A percentile compares a stretch with the other conserved stretches of the same genome.
Evolutionary conservation across 2,113 vertebrate genomes (phyloP).

Genomic region (Vombatus ursinus): DNA sequence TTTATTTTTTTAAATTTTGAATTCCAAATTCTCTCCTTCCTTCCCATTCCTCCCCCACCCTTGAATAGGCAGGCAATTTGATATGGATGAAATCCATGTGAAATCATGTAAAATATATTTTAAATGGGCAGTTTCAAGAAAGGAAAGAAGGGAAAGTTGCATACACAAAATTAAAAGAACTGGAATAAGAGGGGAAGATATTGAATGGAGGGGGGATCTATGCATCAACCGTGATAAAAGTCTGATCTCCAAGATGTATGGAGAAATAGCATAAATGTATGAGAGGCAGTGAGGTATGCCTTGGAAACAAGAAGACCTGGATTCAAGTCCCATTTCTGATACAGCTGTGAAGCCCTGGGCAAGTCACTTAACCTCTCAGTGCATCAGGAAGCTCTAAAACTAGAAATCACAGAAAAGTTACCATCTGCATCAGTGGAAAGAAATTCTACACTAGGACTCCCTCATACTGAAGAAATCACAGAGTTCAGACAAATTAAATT

Average conservation of each 20-base stretch:
- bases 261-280: neutral
- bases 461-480: neutral
- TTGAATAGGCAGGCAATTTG: too few relatives aligned
- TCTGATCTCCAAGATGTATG: neutral
- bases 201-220: neutral
- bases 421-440: neutral
- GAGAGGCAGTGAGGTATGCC: neutral
- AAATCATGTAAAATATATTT: neutral
- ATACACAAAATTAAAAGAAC: neutral
- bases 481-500: neutral
- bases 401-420: too few relatives aligned
- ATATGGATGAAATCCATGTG: neutral
- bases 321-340: neutral
- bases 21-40: neutral
- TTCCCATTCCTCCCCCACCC: neutral
- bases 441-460: neutral
- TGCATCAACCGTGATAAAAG: neutral
- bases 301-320: neutral
- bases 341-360: neutral
- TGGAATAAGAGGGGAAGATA: neutral
- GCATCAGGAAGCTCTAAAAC: neutral
- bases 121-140: neutral
- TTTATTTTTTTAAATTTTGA: neutral
- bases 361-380: neutral
- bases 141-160: neutral